Evolutionary conservation across 2,888 invertebrate genomes (phyloP).

Genomic region (Tortrix viridana): DNA sequence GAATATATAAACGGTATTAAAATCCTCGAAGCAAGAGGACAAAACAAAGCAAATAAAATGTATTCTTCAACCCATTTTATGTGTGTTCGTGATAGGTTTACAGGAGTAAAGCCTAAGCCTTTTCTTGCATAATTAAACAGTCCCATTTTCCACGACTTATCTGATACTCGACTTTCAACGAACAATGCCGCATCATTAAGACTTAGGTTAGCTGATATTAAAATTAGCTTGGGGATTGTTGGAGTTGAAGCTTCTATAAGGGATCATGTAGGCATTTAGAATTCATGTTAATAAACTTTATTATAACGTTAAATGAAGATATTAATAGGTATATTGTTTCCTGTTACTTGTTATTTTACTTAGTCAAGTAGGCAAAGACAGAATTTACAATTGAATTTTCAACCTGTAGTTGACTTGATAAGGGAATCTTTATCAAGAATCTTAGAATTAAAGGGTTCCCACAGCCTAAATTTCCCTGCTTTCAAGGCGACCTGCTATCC

Average conservation of each 20-base stretch:
- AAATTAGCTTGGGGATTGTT: background rate
- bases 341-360: no score
- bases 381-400: no score
- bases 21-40: background rate
- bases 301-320: no score
- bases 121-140: constrained; percentile 36
- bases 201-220: constrained; percentile 5
- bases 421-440: no score
- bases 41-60: constrained; percentile 29
- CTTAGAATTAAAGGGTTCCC: no score
- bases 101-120: constrained; percentile 24
- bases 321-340: no score
- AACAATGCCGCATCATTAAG: constrained; percentile 28
- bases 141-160: constrained; percentile 25
- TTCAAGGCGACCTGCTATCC: no score
- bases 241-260: background rate
- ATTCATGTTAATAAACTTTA: no score
- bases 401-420: no score
- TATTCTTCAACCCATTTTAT: constrained; percentile 31
- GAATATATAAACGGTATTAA: background rate
- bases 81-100: constrained; percentile 32
- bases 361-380: no score
- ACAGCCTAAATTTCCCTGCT: no score
- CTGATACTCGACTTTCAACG: constrained; percentile 19
- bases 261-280: background rate